Evolutionary conservation across 1,140 invertebrate genomes (phyloP).

Genomic region (Drosophila pandora): DNA sequence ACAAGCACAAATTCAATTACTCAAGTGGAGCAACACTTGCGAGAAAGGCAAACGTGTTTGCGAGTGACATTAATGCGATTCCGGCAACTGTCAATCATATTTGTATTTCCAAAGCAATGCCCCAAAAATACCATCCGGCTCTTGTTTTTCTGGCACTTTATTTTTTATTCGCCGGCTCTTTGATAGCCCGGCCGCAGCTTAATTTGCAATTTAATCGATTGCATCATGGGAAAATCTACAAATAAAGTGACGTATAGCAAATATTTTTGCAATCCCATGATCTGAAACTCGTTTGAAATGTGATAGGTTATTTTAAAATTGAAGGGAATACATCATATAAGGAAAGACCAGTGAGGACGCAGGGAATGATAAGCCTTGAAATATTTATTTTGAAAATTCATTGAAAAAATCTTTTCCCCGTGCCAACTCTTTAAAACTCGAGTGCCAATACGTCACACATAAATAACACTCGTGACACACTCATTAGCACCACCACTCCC

Average conservation of each 20-base stretch:
- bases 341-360: background rate
- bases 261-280: conserved; percentile 20
- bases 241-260: conserved; percentile 40
- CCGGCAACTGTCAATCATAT: conserved; percentile 67
- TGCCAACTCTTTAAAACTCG: background rate
- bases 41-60: conserved; percentile 16
- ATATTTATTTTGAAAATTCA: background rate
- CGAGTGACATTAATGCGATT: conserved; percentile 77
- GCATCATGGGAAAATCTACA: conserved; percentile 49
- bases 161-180: conserved; percentile 37
- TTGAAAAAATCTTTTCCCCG: background rate
- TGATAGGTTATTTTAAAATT: background rate
- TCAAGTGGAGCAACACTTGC: conserved; percentile 48
- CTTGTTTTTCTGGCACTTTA: conserved; percentile 49
- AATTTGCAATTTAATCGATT: conserved; percentile 77
- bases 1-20: conserved; percentile 78
- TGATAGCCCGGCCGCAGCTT: conserved; percentile 40
- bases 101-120: conserved; percentile 50
- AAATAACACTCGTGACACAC: conserved; percentile 61
- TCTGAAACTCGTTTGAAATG: background rate
- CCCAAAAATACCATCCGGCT: conserved; percentile 50
- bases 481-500: conserved; percentile 47
- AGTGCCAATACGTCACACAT: conserved; percentile 39
- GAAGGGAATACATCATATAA: background rate
- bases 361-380: background rate